These are phyloP conservation scores for Leptopilina clavipes DNA, from an alignment of 1,140 invertebrate species.

Conservation along the genomic window DNA sequence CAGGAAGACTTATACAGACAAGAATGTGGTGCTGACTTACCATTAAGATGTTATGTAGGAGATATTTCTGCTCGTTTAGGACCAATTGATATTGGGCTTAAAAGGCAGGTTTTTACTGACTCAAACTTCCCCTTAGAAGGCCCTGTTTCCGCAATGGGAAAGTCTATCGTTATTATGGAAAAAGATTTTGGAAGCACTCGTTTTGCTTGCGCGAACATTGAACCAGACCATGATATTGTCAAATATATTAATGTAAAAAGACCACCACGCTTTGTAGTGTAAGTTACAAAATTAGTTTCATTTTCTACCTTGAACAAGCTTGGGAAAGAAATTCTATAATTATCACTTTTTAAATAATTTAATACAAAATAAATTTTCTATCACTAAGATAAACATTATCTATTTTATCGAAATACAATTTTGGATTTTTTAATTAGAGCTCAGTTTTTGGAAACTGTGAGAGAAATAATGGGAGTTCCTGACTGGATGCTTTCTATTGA, in stretches of 20 bases:
- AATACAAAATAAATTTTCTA: no score
- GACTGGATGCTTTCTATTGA: conserved; percentile 93
- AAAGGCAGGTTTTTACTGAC: conserved; percentile 88
- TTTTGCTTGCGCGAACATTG: conserved; percentile 93
- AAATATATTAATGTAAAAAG: conserved; percentile 92
- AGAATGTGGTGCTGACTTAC: conserved; percentile 91
- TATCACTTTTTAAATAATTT: no score
- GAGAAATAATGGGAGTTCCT: conserved; percentile 88
- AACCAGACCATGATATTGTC: conserved; percentile 92
- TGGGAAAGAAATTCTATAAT: no score
- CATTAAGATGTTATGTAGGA: conserved; percentile 93
- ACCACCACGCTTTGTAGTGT: conserved; percentile 91
- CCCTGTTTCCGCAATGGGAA: conserved; percentile 84
- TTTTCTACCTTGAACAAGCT: no score
- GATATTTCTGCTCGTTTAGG: conserved; percentile 91
- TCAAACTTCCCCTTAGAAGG: conserved; percentile 91
- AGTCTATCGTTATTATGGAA: conserved; percentile 90
- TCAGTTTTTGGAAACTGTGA: conserved; percentile 89
- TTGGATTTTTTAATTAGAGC: conserved; percentile 77
- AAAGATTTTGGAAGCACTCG: conserved; percentile 82
- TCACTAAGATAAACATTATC: no score
- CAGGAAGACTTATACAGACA: conserved; percentile 88
- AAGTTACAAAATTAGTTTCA: conserved; percentile 69
- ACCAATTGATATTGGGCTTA: conserved; percentile 87
- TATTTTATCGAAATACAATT: no score